Base-by-base conservation (phyloP, 2,797 vertebrate genomes). In the Martes flavigula region DNA sequence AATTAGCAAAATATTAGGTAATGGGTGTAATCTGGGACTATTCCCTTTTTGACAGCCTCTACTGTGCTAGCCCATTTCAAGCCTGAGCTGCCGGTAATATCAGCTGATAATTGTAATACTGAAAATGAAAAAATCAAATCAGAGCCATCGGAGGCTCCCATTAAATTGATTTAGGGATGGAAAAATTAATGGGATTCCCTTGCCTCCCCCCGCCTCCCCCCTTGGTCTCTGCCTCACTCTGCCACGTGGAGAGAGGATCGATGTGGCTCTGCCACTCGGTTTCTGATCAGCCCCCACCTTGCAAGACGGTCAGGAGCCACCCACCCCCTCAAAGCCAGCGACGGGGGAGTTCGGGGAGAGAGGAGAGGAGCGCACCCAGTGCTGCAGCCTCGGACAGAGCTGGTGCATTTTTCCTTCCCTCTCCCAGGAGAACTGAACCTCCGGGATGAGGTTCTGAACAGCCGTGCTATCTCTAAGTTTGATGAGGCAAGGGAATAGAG, bases 61-160 rank as follows among this genome's bases (percentile, higher is more conserved):
- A 20, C 90, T 23, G 0, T 7, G 11, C 81, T 1, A 89, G 56
- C 98, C 98, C 96, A 96, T 98, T 98, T 98, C 98, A 97, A 98
- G 98, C 98, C 91, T 98, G 98, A 98, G 96, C 75, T 54, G 96
- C 95, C 13, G 0, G 94, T 97, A 94, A 93, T 96, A 94, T 97
- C 92, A 84, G 97, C 97, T 94, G 98, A 98, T 98, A 93, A 98
- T 91, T 97, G 96, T 97, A 96, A 97, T 86, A 90, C 91, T 48
- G 89, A 98, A 98, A 98, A 98, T 96, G 97, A 97, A 98, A 98
- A 98, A 98, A 98, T 98, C 97, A 98, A 98, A 98, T 98, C 91
- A 94, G 91, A 98, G 97, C 51, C 94, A 56, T 98, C 72, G 18
- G 96, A 98, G 82, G 87, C 96, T 84, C 87, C 10, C 93, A 93